Evolutionary conservation across 2,888 invertebrate species (phyloP).

Genomic region (Lamellibrachia satsuma): DNA sequence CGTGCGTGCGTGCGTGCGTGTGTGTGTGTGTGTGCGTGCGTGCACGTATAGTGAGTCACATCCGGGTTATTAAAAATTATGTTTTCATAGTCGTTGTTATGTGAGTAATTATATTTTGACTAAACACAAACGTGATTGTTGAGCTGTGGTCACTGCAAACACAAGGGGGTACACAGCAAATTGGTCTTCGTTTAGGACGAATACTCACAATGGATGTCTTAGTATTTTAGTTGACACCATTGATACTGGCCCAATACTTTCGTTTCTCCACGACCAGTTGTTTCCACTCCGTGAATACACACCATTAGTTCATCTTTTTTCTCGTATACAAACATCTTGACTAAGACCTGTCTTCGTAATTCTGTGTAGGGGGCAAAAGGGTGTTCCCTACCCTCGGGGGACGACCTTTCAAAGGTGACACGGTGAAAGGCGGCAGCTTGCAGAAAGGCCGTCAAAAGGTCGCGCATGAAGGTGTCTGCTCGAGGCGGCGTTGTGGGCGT

Average conservation of each 20-base stretch:
- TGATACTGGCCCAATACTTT: no score
- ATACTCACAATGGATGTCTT: no score
- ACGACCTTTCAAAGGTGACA: background rate
- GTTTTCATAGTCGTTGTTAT: no score
- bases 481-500: background rate
- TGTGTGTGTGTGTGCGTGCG: constrained; percentile 19
- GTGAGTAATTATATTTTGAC: no score
- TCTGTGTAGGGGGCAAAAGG: background rate
- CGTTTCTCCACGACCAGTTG: no score
- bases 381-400: background rate
- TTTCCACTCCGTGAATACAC: background rate
- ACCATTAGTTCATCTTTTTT: background rate
- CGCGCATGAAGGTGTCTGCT: background rate
- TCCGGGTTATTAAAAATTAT: no score
- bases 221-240: no score
- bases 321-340: background rate
- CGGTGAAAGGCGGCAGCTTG: background rate
- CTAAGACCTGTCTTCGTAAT: background rate
- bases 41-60: background rate
- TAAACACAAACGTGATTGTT: no score
- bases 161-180: no score
- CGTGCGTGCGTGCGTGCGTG: constrained; percentile 20
- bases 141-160: no score
- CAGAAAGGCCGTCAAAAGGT: background rate
- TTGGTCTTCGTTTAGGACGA: no score